Conservation (phyloP, 53 echinoderm and acorn worm species). For the Paelopatides confundens region DNA sequence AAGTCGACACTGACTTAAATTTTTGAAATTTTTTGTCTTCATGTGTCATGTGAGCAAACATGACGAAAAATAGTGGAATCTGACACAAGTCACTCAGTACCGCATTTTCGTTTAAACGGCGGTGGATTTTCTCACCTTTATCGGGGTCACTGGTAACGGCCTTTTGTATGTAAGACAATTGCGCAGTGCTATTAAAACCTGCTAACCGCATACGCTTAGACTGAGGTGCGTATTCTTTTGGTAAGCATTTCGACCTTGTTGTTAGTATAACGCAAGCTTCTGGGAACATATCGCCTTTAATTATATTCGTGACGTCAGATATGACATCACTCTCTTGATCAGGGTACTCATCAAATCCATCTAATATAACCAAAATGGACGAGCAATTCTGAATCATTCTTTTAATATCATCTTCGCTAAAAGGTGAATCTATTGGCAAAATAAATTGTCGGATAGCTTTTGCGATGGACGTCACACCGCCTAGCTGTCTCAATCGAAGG, state of each 20-base stretch:
- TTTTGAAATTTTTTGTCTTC: constrained; percentile 4
- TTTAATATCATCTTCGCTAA: background rate
- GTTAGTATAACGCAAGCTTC: background rate
- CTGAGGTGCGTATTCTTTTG: background rate
- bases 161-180: background rate
- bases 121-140: background rate
- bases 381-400: background rate
- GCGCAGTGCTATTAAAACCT: background rate
- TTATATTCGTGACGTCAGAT: constrained; percentile 3
- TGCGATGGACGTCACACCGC: background rate
- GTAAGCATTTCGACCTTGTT: background rate
- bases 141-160: background rate
- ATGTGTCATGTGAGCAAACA: constrained; percentile 21
- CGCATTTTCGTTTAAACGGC: background rate
- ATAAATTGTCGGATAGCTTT: constrained; percentile 1
- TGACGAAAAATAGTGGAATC: background rate
- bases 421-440: constrained; percentile 7
- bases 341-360: constrained; percentile 15
- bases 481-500: constrained; percentile 2
- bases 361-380: background rate
- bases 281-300: background rate
- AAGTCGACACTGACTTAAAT: background rate
- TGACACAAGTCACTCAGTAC: background rate
- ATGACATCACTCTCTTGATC: constrained; percentile 6
- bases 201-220: background rate